phyloP scores from a whole-genome alignment of 2,888 invertebrate genomes.

The Eupelmus urozonus region DNA sequence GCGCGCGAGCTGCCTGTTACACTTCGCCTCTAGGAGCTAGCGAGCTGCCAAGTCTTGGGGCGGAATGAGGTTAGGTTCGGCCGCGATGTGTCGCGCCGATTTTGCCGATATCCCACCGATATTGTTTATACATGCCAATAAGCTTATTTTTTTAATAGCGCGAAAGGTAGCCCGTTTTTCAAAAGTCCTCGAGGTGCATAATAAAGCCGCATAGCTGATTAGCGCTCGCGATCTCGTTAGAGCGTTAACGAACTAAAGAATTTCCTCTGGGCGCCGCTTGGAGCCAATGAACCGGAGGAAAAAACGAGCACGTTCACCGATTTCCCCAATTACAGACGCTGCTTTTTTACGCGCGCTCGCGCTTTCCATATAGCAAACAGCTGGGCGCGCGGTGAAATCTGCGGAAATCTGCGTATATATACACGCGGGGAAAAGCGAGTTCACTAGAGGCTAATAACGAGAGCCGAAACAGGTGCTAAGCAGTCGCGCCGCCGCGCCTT shows the following conservation, averaged over 20 bases:
- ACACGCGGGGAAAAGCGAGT: neutral
- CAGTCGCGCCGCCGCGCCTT: neutral
- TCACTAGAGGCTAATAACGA: slow-evolving; percentile 10
- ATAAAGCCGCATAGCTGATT: no score
- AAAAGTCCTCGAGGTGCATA: no score
- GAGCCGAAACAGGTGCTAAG: slow-evolving; percentile 2
- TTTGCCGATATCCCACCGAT: neutral
- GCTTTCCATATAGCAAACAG: slow-evolving; percentile 31
- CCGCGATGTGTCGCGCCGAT: neutral
- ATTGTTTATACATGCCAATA: neutral
- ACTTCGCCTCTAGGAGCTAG: neutral
- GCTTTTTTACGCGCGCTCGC: neutral
- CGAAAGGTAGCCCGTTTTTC: no score
- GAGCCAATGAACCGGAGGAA: neutral
- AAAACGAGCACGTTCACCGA: neutral
- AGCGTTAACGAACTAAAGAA: slow-evolving; percentile 6
- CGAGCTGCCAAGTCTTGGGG: neutral
- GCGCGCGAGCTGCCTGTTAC: neutral
- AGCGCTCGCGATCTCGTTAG: no score
- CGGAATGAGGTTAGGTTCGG: slow-evolving; percentile 6
- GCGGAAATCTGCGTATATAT: neutral
- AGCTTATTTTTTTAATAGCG: neutral
- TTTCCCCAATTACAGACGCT: slow-evolving; percentile 19
- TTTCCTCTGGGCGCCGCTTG: slow-evolving; percentile 11
- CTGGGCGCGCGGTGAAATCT: neutral